Conservation (phyloP, 1,140 invertebrate species). For the Meteorus sp. region DNA sequence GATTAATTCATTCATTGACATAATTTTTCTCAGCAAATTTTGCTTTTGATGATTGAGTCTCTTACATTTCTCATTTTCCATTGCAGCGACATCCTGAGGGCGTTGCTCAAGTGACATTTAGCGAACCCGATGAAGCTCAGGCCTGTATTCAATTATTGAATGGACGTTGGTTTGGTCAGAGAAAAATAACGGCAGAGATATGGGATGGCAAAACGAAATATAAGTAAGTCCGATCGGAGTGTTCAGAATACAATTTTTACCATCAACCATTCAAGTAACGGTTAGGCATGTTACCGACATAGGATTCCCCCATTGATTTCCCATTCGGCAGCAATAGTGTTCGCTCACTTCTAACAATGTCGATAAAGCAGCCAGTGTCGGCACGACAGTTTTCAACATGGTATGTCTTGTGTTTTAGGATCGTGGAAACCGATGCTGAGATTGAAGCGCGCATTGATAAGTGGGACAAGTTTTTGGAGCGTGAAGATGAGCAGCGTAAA, state of each 20-base stretch:
- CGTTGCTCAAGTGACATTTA: constrained; percentile 89
- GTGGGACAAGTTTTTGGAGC: constrained; percentile 85
- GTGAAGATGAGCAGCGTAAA: constrained; percentile 50
- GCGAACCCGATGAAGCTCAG: constrained; percentile 88
- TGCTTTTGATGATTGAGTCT: neutral
- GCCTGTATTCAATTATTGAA: constrained; percentile 85
- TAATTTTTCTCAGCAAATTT: no score
- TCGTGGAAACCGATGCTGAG: constrained; percentile 89
- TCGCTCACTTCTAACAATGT: neutral
- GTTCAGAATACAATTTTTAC: no score
- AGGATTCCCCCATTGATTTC: no score
- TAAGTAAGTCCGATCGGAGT: constrained; percentile 65
- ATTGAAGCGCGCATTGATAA: constrained; percentile 77
- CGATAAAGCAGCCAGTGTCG: neutral
- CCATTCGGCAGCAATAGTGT: no score
- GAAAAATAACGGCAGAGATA: constrained; percentile 80
- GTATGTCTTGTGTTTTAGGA: constrained; percentile 55
- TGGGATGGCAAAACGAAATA: constrained; percentile 98
- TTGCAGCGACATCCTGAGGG: constrained; percentile 87
- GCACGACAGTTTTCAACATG: neutral
- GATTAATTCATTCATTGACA: no score
- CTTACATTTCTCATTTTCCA: neutral
- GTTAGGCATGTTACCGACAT: no score
- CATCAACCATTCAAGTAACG: no score
- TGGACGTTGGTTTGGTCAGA: constrained; percentile 88